These are phyloP conservation scores for Cephus pulcher DNA, from an alignment of 2,888 invertebrate genomes.

Conservation along the genomic window DNA sequence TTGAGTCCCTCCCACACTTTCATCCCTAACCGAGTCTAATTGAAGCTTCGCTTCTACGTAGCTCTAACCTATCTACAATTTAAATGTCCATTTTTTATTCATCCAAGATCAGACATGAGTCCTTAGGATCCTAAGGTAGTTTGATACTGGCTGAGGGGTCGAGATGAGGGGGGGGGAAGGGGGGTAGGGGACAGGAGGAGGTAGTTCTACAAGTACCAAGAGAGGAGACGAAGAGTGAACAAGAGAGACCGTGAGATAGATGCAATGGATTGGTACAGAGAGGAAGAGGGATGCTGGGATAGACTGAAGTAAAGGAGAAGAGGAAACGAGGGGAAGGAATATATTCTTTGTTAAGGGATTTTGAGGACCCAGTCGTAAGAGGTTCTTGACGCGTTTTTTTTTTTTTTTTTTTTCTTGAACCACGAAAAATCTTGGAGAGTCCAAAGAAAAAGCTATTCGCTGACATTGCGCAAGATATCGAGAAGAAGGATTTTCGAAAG, in stretches of 20 bases:
- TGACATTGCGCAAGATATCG: slow-evolving; percentile 51
- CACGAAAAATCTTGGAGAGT: slow-evolving; percentile 52
- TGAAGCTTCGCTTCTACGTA: slow-evolving; percentile 45
- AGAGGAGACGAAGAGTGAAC: slow-evolving; percentile 15
- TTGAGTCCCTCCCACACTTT: background rate
- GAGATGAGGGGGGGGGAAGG: background rate
- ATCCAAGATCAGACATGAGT: slow-evolving; percentile 15
- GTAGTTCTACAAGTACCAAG: slow-evolving; percentile 12
- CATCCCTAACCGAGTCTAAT: slow-evolving; percentile 43
- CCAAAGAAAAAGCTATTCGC: slow-evolving; percentile 48
- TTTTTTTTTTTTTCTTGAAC: slow-evolving; percentile 52
- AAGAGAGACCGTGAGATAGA: slow-evolving; percentile 11
- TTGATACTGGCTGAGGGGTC: background rate
- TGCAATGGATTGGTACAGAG: background rate
- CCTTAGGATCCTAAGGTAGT: background rate
- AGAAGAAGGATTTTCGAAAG: background rate
- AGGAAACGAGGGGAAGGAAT: slow-evolving; percentile 13
- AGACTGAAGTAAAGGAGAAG: slow-evolving; percentile 7
- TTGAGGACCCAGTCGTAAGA: slow-evolving; percentile 45
- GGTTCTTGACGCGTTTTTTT: slow-evolving; percentile 52
- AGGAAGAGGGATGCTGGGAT: slow-evolving; percentile 13
- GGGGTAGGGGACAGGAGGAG: background rate
- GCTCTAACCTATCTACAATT: slow-evolving; percentile 29
- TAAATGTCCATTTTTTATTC: slow-evolving; percentile 44
- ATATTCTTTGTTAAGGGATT: slow-evolving; percentile 56